These are phyloP conservation scores for Triplophysa siluroides DNA, from an alignment of 2,113 vertebrate species.

Conservation along the genomic window DNA sequence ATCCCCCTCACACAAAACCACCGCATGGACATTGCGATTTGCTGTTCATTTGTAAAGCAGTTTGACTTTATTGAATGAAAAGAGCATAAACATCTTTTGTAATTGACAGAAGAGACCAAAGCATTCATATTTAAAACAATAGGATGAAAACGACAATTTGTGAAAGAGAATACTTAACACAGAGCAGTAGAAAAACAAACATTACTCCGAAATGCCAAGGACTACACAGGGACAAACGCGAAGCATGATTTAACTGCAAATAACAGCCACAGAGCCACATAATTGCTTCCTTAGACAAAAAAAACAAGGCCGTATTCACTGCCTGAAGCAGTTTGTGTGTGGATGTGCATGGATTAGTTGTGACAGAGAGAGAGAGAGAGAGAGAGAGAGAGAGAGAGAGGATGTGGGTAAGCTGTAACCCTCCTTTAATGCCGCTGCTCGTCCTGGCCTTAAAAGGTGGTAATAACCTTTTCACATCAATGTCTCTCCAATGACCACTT, in stretches of 20 bases:
- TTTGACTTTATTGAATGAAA: too few relatives aligned
- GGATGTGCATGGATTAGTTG: neutral
- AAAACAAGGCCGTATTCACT: neutral
- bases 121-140: neutral
- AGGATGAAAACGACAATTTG: too few relatives aligned
- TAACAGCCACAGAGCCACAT: neutral
- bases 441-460: neutral
- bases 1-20: too few relatives aligned
- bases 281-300: neutral
- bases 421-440: neutral
- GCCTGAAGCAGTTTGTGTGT: conserved; percentile 7
- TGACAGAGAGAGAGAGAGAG: neutral
- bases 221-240: neutral
- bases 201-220: too few relatives aligned
- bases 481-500: conserved; percentile 14
- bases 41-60: too few relatives aligned
- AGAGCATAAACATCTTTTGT: too few relatives aligned
- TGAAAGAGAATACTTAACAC: too few relatives aligned
- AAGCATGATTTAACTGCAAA: neutral
- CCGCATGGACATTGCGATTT: too few relatives aligned
- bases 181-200: neutral
- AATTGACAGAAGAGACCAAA: neutral
- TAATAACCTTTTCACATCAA: conserved; percentile 12
- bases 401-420: neutral
- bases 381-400: neutral